Conservation (phyloP, 2,888 invertebrate genomes). For the Xanthia togata region DNA sequence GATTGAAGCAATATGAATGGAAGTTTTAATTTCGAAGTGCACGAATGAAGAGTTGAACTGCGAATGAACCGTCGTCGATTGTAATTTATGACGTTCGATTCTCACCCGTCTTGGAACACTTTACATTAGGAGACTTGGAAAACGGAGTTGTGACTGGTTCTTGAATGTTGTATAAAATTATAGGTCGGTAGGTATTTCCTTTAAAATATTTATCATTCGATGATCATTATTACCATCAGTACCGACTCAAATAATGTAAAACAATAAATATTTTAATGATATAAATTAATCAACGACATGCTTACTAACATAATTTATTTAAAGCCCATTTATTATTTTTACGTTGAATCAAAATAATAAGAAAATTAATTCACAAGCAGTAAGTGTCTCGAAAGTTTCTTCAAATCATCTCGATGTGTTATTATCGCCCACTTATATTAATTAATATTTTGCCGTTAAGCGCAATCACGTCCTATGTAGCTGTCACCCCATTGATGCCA, state of each 20-base stretch:
- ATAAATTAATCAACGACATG: neutral
- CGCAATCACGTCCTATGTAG: conserved; percentile 60
- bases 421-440: conserved; percentile 59
- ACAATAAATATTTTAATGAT: neutral
- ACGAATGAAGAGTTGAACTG: conserved; percentile 61
- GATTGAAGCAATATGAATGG: conserved; percentile 67
- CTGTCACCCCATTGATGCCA: conserved; percentile 71
- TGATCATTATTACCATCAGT: neutral
- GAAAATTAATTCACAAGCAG: conserved; percentile 8
- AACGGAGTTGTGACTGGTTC: conserved; percentile 29
- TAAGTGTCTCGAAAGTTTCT: conserved; percentile 42
- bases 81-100: conserved; percentile 63
- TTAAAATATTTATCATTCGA: neutral
- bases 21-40: conserved; percentile 64
- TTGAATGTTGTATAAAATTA: neutral
- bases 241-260: neutral
- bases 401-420: conserved; percentile 45
- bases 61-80: conserved; percentile 58
- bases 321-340: neutral
- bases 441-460: conserved; percentile 67
- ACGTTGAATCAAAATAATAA: neutral
- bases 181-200: neutral
- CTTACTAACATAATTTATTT: neutral
- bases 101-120: conserved; percentile 46
- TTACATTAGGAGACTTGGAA: conserved; percentile 36